These are phyloP conservation scores for Gracilinanus agilis DNA, from an alignment of 2,113 vertebrate species.

Conservation along the genomic window DNA sequence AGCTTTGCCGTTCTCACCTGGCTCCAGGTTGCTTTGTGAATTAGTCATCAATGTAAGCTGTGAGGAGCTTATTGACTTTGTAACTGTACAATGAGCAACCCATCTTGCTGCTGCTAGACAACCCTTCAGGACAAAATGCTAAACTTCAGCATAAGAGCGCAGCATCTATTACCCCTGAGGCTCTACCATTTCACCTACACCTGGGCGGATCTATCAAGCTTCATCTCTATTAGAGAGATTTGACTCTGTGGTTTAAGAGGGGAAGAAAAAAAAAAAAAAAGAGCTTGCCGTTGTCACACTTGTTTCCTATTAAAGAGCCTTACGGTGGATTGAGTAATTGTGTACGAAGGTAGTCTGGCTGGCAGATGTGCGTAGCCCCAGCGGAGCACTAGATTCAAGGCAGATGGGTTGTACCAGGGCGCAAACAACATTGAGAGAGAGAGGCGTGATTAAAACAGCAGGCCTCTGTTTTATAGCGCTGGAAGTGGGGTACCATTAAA, in stretches of 20 bases:
- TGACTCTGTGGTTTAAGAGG: slow-evolving; percentile 80
- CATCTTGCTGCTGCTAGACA: slow-evolving; percentile 76
- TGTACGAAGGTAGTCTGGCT: slow-evolving; percentile 90
- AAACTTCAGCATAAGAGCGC: slow-evolving; percentile 84
- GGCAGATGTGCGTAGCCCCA: slow-evolving; percentile 90
- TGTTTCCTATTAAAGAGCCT: slow-evolving; percentile 90
- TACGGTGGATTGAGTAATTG: slow-evolving; percentile 89
- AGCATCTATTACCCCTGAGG: slow-evolving; percentile 81
- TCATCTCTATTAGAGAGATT: slow-evolving; percentile 84
- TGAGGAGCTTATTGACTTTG: slow-evolving; percentile 77
- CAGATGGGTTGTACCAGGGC: slow-evolving; percentile 88
- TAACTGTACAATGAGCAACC: slow-evolving; percentile 77
- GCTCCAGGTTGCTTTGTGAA: slow-evolving; percentile 83
- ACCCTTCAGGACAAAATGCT: slow-evolving; percentile 78
- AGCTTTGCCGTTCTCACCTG: slow-evolving; percentile 76
- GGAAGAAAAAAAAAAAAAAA: slow-evolving; percentile 37
- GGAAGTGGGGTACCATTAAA: slow-evolving; percentile 77
- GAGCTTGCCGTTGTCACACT: slow-evolving; percentile 87
- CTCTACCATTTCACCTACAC: slow-evolving; percentile 88
- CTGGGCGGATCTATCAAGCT: slow-evolving; percentile 88
- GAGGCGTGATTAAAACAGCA: slow-evolving; percentile 88
- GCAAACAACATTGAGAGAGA: slow-evolving; percentile 86
- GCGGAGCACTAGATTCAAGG: slow-evolving; percentile 86
- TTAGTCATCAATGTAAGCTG: slow-evolving; percentile 77
- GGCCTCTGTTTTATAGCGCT: slow-evolving; percentile 81